These are phyloP conservation scores for Corythoichthys haematopterus DNA, from an alignment of 2,113 vertebrate species.

Conservation along the genomic window DNA sequence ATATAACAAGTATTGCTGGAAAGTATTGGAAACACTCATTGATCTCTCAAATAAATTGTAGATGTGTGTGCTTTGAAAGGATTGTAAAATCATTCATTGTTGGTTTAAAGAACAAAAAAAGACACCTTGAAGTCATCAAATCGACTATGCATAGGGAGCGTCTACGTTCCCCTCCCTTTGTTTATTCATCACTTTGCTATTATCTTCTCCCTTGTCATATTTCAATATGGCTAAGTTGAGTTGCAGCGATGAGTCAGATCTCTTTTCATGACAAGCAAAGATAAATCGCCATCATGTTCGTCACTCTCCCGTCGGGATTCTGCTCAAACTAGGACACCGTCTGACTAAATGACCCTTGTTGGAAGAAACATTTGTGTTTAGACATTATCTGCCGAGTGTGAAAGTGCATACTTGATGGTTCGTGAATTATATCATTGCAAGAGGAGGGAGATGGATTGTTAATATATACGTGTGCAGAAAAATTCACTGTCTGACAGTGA, in stretches of 20 bases:
- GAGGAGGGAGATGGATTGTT: constrained; percentile 14
- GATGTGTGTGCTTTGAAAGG: constrained; percentile 1
- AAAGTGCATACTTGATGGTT: constrained; percentile 9
- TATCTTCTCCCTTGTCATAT: constrained; percentile 22
- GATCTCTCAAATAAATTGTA: constrained; percentile 13
- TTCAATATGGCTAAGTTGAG: constrained; percentile 25
- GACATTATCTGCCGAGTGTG: constrained; percentile 8
- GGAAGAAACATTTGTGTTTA: constrained; percentile 11
- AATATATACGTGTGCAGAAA: constrained; percentile 10
- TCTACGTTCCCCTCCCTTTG: constrained; percentile 1
- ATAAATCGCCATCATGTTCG: constrained; percentile 9
- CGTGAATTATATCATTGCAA: constrained; percentile 19
- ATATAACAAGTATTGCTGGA: background rate
- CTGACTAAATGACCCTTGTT: constrained; percentile 41
- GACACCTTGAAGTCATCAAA: constrained; percentile 11
- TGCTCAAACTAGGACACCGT: constrained; percentile 36
- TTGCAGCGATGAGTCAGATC: constrained; percentile 17
- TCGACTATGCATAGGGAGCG: background rate
- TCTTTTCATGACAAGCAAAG: constrained; percentile 11
- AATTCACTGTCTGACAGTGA: constrained; percentile 3
- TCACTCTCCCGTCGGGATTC: constrained; percentile 25
- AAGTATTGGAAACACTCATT: background rate
- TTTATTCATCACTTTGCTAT: constrained; percentile 11
- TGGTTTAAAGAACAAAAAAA: background rate
- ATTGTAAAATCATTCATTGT: background rate